Evolutionary conservation across 2,797 vertebrate species (phyloP), one percentile per base, ranked within the genome.

Genomic region (Aeoliscus strigatus): DNA sequence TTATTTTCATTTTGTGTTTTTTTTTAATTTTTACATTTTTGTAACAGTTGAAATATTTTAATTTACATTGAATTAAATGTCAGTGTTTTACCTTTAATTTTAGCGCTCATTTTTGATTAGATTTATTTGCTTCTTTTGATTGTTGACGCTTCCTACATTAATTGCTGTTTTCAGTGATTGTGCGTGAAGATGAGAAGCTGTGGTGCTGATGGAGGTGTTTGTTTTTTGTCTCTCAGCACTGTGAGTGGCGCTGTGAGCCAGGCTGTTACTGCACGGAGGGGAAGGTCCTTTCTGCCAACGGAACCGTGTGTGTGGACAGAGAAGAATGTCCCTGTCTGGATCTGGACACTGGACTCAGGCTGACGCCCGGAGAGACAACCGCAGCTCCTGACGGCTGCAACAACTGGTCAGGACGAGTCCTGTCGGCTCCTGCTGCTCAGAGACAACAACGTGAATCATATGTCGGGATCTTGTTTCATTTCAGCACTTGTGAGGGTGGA

Each of bases 221-320:
- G 10, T 8, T 21, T 4, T 2, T 6, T 38, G 0, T 27, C 28
- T 11, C 6, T 12, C 63, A 92, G 92, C 81, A 83, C 52, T 95
- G 93, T 8, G 50, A 83, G 27, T 92, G 91, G 91, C 72, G 9
- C 8, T 96, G 93, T 69, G 88, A 92, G 65, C 87, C 92, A 0
- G 91, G 93, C 7, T 95, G 93, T 63, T 93, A 94, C 83, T 96
- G 93, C 27, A 84, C 90, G 0, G 73, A 51, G 1, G 90, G 89
- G 4, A 86, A 81, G 52, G 73, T 94, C 17, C 81, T 94, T 64
- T 88, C 79, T 16, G 79, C 60, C 0, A 82, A 91, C 0, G 84
- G 87, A 40, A 82, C 85, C 0, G 39, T 82, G 1, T 96, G 92
- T 9, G 59, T 92, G 25, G 78, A 75, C 11, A 77, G 46, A 1